Evolutionary conservation across 2,888 invertebrate genomes (phyloP), one percentile per base, ranked within the genome.

Genomic region (Drosophila lutescens): DNA sequence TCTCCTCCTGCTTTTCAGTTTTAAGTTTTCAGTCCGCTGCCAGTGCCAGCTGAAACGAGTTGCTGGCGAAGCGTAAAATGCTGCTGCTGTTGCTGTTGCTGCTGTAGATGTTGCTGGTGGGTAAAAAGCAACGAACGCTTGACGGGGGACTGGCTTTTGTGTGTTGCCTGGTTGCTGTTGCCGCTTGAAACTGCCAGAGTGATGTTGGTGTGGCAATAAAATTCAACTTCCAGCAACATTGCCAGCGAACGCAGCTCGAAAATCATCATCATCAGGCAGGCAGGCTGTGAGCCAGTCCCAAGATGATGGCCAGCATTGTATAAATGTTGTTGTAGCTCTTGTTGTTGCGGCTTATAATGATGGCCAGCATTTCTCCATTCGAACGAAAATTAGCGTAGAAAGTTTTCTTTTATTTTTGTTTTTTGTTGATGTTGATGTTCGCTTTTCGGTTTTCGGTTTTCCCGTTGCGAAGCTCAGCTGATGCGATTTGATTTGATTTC

Each of bases 61-160:
- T 78, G 85, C 86, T 87, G 88, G 88, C 83, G 88, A 88, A 83
- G 83, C 83, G 81, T 82, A 82, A 86, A 86, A 78, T 71, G 71
- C 62, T 60, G 68, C 32, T 65, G 54, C 17, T 38, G 55, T 13
- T 46, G 58, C 34, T 43, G 32, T 23, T 61, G 53, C 15, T 23
- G 56, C 40, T 58, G 59, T 60, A 53, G 41, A 32, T 66, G 47
- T 60, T 47, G 68, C 70, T 74, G 74, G 62, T 63, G 62, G 62
- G 71, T 60, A 70, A 70, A 63, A 73, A 74, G 68, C 74, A 74
- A 61, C 74, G 68, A 73, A 74, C 75, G 68, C 61, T 70, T 54
- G 61, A 56, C 50, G 50, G 51, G 71, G 66, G 58, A 73, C 73
- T 71, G 70, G 70, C 55, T 72, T 63, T 72, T 63, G 55, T 72